A percentile compares a stretch with the other conserved stretches of the same genome.
These are phyloP conservation scores for Vireo griseus DNA, from an alignment of 2,797 vertebrate species.

Conservation along the genomic window DNA sequence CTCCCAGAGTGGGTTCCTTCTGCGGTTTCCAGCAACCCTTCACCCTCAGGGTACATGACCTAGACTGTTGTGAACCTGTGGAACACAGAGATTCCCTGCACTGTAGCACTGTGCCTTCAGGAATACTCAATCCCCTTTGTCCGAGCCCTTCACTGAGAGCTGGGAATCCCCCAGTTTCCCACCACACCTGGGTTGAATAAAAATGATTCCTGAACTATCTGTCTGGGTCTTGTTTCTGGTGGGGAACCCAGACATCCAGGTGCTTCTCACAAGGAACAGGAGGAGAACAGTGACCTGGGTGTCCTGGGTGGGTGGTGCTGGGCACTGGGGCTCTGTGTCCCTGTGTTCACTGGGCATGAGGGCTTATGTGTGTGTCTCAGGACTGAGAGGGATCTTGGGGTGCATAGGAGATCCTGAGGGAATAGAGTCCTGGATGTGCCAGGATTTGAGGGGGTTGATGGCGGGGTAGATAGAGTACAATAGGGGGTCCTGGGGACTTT, in stretches of 20 bases:
- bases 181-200: not conserved
- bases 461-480: too few relatives aligned
- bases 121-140: not conserved
- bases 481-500: not conserved
- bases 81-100: not conserved
- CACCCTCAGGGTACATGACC: not conserved
- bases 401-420: not conserved
- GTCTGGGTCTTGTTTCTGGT: not conserved
- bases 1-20: not conserved
- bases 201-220: not conserved
- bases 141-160: not conserved
- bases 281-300: not conserved
- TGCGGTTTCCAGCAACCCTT: not conserved
- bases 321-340: not conserved
- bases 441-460: not conserved
- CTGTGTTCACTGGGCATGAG: accelerated
- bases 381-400: not conserved
- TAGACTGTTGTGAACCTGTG: not conserved
- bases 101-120: not conserved
- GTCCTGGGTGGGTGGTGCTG: not conserved
- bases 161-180: not conserved
- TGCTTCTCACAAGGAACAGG: not conserved
- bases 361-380: accelerated
- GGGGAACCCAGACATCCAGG: not conserved
- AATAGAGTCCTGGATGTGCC: not conserved